Evolutionary conservation across 2,797 vertebrate genomes (phyloP).

Genomic region (Diplodus puntazzo): DNA sequence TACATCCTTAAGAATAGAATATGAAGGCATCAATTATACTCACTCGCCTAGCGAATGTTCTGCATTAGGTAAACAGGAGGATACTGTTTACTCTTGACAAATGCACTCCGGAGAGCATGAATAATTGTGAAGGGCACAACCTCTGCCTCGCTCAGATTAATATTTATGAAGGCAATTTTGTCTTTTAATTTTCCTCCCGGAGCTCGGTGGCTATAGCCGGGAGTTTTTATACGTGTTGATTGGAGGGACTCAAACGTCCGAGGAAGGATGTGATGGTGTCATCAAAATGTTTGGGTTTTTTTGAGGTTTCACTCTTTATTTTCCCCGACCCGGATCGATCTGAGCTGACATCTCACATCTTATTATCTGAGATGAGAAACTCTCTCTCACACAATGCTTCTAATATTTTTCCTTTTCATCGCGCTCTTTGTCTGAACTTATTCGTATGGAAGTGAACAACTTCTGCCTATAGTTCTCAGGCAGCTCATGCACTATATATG

Average conservation of each 20-base stretch:
- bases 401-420: slow-evolving; percentile 41
- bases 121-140: slow-evolving; percentile 77
- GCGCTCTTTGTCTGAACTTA: slow-evolving; percentile 23
- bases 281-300: slow-evolving; percentile 48
- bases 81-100: slow-evolving; percentile 78
- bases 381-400: background rate
- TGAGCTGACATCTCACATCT: slow-evolving; percentile 32
- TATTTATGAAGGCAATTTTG: slow-evolving; percentile 79
- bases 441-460: slow-evolving; percentile 29
- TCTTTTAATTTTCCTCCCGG: slow-evolving; percentile 70
- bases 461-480: slow-evolving; percentile 42
- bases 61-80: slow-evolving; percentile 76
- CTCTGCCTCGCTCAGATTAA: slow-evolving; percentile 72
- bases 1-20: slow-evolving; percentile 69
- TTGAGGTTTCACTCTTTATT: slow-evolving; percentile 36
- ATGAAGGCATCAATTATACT: slow-evolving; percentile 75
- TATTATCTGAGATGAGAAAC: slow-evolving; percentile 47
- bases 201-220: slow-evolving; percentile 14
- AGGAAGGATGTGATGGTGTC: slow-evolving; percentile 25
- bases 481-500: slow-evolving; percentile 78
- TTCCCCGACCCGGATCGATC: slow-evolving; percentile 46
- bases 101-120: slow-evolving; percentile 71
- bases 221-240: slow-evolving; percentile 45
- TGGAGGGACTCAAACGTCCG: slow-evolving; percentile 46
- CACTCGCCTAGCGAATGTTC: slow-evolving; percentile 71